Evolutionary conservation across 2,113 vertebrate genomes (phyloP).

Genomic region (Brachyhypopomus gauderio): DNA sequence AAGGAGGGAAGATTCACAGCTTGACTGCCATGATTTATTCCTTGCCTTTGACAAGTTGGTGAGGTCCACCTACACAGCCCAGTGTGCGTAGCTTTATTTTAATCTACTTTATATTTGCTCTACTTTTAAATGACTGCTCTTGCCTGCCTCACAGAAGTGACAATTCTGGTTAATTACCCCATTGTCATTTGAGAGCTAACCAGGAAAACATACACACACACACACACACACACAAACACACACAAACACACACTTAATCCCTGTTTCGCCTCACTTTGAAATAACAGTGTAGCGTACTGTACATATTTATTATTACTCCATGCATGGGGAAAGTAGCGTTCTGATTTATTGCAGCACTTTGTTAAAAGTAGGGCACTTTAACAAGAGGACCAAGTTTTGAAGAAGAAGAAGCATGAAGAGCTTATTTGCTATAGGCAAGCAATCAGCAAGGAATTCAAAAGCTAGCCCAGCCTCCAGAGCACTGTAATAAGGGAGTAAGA

Average conservation of each 20-base stretch:
- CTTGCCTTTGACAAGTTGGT: conserved; percentile 8
- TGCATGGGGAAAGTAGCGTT: conserved; percentile 42
- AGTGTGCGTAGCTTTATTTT: background rate
- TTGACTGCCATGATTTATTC: conserved; percentile 27
- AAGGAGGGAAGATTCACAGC: background rate
- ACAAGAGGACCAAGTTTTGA: conserved; percentile 54
- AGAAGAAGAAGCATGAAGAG: conserved; percentile 62
- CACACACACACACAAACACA: background rate
- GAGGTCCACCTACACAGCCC: conserved; percentile 20
- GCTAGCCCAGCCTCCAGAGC: conserved; percentile 64
- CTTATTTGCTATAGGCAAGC: conserved; percentile 72
- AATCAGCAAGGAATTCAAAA: conserved; percentile 73
- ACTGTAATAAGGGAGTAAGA: conserved; percentile 69
- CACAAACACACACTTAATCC: conserved; percentile 17
- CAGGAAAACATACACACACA: background rate
- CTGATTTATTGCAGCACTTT: conserved; percentile 60
- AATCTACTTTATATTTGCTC: conserved; percentile 16
- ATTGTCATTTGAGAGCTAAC: background rate
- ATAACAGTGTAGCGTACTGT: conserved; percentile 31
- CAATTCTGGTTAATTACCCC: conserved; percentile 42
- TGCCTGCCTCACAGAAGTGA: conserved; percentile 1
- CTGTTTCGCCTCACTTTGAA: conserved; percentile 37
- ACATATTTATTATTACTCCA: conserved; percentile 55
- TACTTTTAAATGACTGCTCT: conserved; percentile 20
- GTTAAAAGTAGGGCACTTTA: conserved; percentile 67